Conservation (phyloP, 2,113 vertebrate species). For the Polypterus senegalus region DNA sequence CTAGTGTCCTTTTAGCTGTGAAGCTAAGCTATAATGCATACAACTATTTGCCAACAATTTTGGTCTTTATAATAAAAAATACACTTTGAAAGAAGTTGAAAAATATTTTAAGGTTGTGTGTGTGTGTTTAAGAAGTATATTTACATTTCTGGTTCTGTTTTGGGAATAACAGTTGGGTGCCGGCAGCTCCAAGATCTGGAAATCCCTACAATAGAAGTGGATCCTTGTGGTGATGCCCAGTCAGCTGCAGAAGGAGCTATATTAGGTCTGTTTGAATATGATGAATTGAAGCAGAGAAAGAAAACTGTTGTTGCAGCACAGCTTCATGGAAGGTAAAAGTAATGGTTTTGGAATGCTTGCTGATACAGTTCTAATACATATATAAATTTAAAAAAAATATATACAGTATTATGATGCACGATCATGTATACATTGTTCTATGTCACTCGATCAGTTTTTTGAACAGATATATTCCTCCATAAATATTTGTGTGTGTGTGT, state of each 20-base stretch:
- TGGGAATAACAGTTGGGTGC: slow-evolving; percentile 60
- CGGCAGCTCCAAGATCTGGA: slow-evolving; percentile 77
- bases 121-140: neutral
- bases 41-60: no score
- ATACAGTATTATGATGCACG: no score
- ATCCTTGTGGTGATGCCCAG: slow-evolving; percentile 82
- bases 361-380: no score
- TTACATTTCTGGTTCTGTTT: slow-evolving; percentile 9
- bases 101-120: neutral
- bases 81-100: neutral
- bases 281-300: slow-evolving; percentile 82
- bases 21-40: no score
- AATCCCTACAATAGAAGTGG: slow-evolving; percentile 71
- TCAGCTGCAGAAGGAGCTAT: slow-evolving; percentile 82
- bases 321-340: slow-evolving; percentile 68
- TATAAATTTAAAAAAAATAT: no score
- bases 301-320: slow-evolving; percentile 53
- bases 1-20: no score
- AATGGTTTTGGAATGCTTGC: neutral
- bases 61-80: no score
- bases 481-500: no score
- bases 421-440: no score
- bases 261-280: slow-evolving; percentile 79
- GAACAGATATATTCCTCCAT: no score
- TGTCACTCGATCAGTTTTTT: no score